Base-by-base conservation (phyloP, 2,888 invertebrate genomes). In the Clanis bilineata region DNA sequence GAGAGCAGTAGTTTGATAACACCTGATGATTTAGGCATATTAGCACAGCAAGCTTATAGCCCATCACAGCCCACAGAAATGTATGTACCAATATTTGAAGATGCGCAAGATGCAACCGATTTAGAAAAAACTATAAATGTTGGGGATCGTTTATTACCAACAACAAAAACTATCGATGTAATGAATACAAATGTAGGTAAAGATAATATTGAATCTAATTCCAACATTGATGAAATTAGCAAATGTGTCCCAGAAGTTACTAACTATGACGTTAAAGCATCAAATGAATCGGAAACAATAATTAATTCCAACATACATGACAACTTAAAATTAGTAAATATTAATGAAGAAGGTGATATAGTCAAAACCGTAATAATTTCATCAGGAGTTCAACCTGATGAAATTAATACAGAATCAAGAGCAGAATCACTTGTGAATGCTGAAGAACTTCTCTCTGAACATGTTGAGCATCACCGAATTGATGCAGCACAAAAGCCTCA, bases 1-100 rank as follows among this genome's bases (percentile, higher is more conserved):
- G 91, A 92, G 39, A 88, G 83, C 66, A 83, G 72, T 61, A 91
- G 91, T 79, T 74, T 92, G 63, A 88, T 92, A 69, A 86, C 84
- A 32, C 90, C 88, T 7, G 90, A 88, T 68, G 91, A 92, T 70
- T 79, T 92, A 66, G 88, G 86, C 56, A 69, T 88, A 63, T 63
- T 67, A 36, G 18, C 64, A n/a, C 38, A 61, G 9, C 54, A 69
- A 60, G 62, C 64, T 25, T 65, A 68, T 32, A 47, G 57, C n/a
- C 58, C 60, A 45, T 38, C 57, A 32, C 55, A 45, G 9, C 44
- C 63, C 15, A 41, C 64, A 12, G 67, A 64, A 28, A 73, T 73
- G 64, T 86, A 79, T 71, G 64, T 71, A 12, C 79, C 82, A 0
- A 70, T 85, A 15, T 83, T 79, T 73, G 89, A 90, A 68, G 85